A percentile compares a stretch with the other conserved stretches of the same genome.
phyloP scores from a whole-genome alignment of 2,797 vertebrate species.

The Cryptoprocta ferox region DNA sequence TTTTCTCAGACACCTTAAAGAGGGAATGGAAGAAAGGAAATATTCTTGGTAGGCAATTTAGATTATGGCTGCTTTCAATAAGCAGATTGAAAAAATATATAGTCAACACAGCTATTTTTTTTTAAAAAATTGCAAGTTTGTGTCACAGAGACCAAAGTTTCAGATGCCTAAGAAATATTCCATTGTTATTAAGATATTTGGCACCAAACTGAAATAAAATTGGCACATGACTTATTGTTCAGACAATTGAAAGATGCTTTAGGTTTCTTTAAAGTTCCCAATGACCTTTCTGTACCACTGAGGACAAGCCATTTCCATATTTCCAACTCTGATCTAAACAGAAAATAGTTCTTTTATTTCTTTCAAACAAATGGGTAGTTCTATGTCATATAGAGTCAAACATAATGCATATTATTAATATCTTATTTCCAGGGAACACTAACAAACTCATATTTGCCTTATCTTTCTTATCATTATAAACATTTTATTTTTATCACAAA shows the following conservation, averaged over 20 bases:
- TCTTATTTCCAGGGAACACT: not conserved
- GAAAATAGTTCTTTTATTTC: not conserved
- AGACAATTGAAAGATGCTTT: not conserved
- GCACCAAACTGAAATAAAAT: not conserved
- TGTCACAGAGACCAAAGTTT: not conserved
- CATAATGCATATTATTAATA: not conserved
- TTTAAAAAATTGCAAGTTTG: not conserved
- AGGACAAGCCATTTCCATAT: not conserved
- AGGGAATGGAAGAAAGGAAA: constrained; percentile 1
- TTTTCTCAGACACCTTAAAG: constrained; percentile 61
- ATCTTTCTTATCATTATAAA: not conserved
- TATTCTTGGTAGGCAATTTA: constrained; percentile 25
- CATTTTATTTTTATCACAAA: not conserved
- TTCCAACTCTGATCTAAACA: not conserved
- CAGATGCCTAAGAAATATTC: not conserved
- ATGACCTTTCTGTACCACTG: not conserved
- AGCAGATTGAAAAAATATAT: not conserved
- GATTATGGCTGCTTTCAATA: constrained; percentile 29
- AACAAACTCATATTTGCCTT: not conserved
- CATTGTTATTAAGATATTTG: constrained; percentile 30
- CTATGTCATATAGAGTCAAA: not conserved
- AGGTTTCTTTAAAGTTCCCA: not conserved
- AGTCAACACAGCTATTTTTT: not conserved
- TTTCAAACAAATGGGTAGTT: not conserved
- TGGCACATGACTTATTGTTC: not conserved